Evolutionary conservation across 2,797 vertebrate species (phyloP).

Genomic region (Melanotaenia trifasciata): DNA sequence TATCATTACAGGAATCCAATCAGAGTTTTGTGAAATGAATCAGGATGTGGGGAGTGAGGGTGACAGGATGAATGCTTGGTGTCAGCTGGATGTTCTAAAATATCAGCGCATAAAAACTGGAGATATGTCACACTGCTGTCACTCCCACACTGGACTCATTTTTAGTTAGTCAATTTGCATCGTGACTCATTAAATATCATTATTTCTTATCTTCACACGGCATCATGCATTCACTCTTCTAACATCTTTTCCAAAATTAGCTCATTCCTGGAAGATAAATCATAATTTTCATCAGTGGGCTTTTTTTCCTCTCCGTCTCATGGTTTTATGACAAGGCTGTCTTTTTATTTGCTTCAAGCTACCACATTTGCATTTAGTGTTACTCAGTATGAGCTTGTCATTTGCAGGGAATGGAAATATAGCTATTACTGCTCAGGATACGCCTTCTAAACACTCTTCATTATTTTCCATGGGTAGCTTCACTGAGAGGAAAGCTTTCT

Average conservation of each 20-base stretch:
- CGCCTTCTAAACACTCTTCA: slow-evolving; percentile 39
- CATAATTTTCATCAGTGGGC: slow-evolving; percentile 24
- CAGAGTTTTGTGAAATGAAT: slow-evolving; percentile 27
- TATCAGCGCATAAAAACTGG: slow-evolving; percentile 41
- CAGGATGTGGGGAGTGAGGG: slow-evolving; percentile 16
- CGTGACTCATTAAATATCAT: slow-evolving; percentile 35
- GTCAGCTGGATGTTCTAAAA: slow-evolving; percentile 43
- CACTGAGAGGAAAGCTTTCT: slow-evolving; percentile 35
- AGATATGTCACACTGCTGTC: slow-evolving; percentile 49
- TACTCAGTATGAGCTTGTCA: slow-evolving; percentile 10
- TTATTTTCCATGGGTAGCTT: slow-evolving; percentile 34
- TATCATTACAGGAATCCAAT: neutral
- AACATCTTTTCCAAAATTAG: slow-evolving; percentile 26
- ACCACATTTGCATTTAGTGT: slow-evolving; percentile 51
- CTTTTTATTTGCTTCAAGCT: slow-evolving; percentile 32
- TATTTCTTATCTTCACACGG: slow-evolving; percentile 22
- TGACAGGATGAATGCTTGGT: slow-evolving; percentile 33
- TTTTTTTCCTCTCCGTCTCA: neutral
- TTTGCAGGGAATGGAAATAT: slow-evolving; percentile 22
- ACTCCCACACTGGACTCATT: slow-evolving; percentile 53
- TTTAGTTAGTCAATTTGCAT: slow-evolving; percentile 39
- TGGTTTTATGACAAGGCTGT: slow-evolving; percentile 27
- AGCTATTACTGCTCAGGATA: slow-evolving; percentile 25
- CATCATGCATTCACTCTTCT: slow-evolving; percentile 8
- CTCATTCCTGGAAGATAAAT: slow-evolving; percentile 12